Percentiles rank a stretch among this genome's conserved stretches.
Conservation (phyloP, 2,888 invertebrate genomes). For the Amphimallon solstitiale region DNA sequence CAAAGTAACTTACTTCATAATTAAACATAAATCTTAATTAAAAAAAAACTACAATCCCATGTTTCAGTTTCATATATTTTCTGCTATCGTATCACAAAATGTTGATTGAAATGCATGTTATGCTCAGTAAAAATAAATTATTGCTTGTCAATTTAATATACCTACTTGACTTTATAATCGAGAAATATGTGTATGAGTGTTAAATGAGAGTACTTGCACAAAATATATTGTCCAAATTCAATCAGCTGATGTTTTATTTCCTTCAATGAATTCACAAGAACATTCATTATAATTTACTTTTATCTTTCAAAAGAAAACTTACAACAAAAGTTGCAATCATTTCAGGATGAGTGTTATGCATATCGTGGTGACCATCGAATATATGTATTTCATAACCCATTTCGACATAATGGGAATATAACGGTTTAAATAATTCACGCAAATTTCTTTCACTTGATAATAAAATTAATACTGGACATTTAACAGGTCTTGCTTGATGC, state of each 20-base stretch:
- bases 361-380: constrained; percentile 37
- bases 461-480: constrained; percentile 35
- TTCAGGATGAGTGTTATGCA: constrained; percentile 36
- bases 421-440: constrained; percentile 2
- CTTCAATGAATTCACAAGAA: neutral
- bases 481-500: constrained; percentile 17
- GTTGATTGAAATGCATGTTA: too few species aligned
- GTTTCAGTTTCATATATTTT: too few species aligned
- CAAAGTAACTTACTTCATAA: too few species aligned
- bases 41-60: too few species aligned
- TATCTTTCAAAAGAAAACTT: constrained; percentile 24
- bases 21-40: too few species aligned
- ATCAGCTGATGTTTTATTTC: neutral
- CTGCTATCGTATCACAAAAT: too few species aligned
- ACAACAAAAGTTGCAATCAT: constrained; percentile 33
- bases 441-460: constrained; percentile 18
- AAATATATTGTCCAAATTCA: too few species aligned
- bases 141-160: too few species aligned
- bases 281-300: constrained; percentile 28
- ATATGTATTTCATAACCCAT: constrained; percentile 33
- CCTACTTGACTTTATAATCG: too few species aligned
- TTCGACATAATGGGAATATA: constrained; percentile 25
- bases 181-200: neutral
- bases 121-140: too few species aligned
- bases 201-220: too few species aligned